Percentiles rank a stretch among this genome's conserved stretches.
Evolutionary conservation across 2,888 invertebrate genomes (phyloP).

Genomic region (Drosophila meridiana): DNA sequence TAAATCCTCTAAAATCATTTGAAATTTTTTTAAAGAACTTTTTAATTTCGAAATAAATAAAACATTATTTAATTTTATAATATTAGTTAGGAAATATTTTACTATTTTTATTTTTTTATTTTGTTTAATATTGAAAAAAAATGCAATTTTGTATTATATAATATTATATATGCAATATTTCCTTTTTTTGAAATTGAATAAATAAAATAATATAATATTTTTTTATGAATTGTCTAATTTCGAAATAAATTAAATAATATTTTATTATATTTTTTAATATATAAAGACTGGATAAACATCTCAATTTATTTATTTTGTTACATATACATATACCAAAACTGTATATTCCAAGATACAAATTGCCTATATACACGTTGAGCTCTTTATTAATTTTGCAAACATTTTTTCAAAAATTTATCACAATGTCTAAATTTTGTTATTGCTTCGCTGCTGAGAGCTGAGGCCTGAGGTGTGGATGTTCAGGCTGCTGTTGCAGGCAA

Average conservation of each 20-base stretch:
- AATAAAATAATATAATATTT: too few relatives aligned
- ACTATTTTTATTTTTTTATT: too few relatives aligned
- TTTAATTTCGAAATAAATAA: too few relatives aligned
- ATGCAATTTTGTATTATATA: too few relatives aligned
- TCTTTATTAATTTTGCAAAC: slow-evolving; percentile 8
- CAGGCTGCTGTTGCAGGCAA: slow-evolving; percentile 22
- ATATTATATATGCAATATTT: too few relatives aligned
- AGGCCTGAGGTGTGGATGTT: neutral
- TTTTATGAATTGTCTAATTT: too few relatives aligned
- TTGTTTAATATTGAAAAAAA: too few relatives aligned
- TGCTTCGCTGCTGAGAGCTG: neutral
- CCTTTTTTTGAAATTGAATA: too few relatives aligned
- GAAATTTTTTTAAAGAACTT: too few relatives aligned
- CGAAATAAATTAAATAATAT: neutral
- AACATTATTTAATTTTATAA: too few relatives aligned
- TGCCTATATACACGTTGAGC: neutral
- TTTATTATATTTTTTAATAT: neutral
- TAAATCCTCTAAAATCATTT: too few relatives aligned
- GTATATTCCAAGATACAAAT: neutral
- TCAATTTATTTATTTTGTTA: neutral
- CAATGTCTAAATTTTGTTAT: slow-evolving; percentile 1
- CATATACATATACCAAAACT: neutral
- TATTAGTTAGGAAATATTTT: too few relatives aligned
- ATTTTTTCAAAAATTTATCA: neutral
- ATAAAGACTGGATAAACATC: neutral